Percentiles rank a stretch among this genome's conserved stretches.
Conservation (phyloP, 1,140 invertebrate genomes). For the Penaeus indicus region DNA sequence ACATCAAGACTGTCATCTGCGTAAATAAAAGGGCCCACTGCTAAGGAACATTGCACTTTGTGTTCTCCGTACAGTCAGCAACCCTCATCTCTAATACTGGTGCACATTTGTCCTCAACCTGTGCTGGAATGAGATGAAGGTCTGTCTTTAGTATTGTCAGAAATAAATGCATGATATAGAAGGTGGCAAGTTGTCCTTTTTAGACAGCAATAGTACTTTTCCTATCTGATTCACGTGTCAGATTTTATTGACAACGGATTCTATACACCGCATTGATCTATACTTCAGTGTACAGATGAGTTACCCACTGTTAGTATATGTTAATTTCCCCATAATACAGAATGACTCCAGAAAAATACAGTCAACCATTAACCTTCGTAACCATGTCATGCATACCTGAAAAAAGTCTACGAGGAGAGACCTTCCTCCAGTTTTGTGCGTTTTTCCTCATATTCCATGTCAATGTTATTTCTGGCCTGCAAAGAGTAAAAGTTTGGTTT, state of each 20-base stretch:
- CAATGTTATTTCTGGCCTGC: constrained; percentile 38
- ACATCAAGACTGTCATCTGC: constrained; percentile 33
- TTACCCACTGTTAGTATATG: too few relatives aligned
- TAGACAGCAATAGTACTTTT: too few relatives aligned
- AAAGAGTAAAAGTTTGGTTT: not conserved
- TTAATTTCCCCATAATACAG: too few relatives aligned
- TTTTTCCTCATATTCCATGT: constrained; percentile 40
- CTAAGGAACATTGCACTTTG: constrained; percentile 38
- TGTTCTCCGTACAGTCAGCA: constrained; percentile 29
- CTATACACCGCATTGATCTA: too few relatives aligned
- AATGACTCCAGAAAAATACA: not conserved
- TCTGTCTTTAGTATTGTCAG: too few relatives aligned
- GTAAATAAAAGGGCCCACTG: constrained; percentile 2
- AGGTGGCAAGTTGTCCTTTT: too few relatives aligned
- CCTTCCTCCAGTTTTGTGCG: constrained; percentile 26
- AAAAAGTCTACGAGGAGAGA: constrained; percentile 9
- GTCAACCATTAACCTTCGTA: not conserved
- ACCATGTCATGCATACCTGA: not conserved
- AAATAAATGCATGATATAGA: too few relatives aligned
- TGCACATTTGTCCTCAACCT: constrained; percentile 24
- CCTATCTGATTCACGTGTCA: too few relatives aligned
- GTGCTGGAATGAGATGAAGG: constrained; percentile 11
- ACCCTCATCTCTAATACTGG: constrained; percentile 35
- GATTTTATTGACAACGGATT: too few relatives aligned
- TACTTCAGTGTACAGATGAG: too few relatives aligned